Conservation (phyloP, 2,797 vertebrate genomes). For the Paramormyrops hopkinsi region DNA sequence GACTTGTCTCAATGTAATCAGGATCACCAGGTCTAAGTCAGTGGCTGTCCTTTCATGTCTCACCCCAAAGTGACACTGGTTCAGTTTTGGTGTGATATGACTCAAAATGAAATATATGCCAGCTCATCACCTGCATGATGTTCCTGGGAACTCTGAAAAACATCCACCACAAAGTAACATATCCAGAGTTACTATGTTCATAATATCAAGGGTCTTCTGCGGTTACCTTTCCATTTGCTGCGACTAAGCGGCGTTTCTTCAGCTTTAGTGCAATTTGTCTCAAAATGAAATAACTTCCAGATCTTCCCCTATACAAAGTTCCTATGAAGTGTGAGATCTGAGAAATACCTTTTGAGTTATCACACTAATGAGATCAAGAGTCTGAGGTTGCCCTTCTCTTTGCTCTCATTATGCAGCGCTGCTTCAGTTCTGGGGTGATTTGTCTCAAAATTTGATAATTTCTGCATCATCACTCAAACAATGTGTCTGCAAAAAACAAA, state of each 20-base stretch:
- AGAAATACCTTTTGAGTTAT: background rate
- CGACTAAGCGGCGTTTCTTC: background rate
- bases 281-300: background rate
- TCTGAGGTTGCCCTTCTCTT: background rate
- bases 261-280: background rate
- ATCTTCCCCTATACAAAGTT: background rate
- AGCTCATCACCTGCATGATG: background rate
- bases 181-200: background rate
- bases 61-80: background rate
- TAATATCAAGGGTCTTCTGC: background rate
- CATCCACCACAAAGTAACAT: background rate
- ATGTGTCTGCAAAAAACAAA: background rate
- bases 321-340: background rate
- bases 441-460: background rate
- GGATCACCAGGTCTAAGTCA: background rate
- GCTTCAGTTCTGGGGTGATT: background rate
- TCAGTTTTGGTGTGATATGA: background rate
- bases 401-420: background rate
- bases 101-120: background rate
- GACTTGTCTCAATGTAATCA: background rate
- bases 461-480: background rate
- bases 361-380: background rate
- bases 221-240: background rate
- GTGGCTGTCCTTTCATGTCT: background rate
- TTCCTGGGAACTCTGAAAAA: background rate